Conservation (phyloP, 2,113 vertebrate species). For the Mus pahari region DNA sequence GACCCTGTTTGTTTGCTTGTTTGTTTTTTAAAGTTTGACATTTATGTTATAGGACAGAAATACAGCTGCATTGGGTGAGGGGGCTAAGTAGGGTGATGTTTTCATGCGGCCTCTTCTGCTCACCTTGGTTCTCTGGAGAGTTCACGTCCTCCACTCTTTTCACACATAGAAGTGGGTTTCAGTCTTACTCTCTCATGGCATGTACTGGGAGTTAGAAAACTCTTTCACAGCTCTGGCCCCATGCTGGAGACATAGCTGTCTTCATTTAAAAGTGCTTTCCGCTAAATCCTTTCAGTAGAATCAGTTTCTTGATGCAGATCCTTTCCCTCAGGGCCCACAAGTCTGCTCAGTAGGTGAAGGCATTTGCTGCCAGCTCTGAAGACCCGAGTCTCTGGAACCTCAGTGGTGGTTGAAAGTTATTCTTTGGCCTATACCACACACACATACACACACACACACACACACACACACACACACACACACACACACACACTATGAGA, state of each 20-base stretch:
- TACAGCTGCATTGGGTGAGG: accelerated
- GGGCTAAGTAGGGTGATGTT: background rate
- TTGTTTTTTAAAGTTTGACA: background rate
- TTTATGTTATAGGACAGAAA: background rate
- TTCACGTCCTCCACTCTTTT: background rate
- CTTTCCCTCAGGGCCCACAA: background rate
- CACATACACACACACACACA: background rate
- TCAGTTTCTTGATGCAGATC: background rate
- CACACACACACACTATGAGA: background rate
- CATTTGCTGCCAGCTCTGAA: background rate
- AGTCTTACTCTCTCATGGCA: background rate
- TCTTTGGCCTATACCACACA: background rate
- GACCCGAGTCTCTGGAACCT: background rate
- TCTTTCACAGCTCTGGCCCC: background rate
- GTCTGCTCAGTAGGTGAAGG: background rate
- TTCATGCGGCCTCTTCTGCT: background rate
- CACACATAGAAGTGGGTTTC: background rate
- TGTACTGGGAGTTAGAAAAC: background rate
- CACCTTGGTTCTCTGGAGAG: background rate
- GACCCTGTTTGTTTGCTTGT: background rate
- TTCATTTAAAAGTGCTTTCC: background rate
- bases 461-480: background rate
- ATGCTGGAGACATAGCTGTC: too few relatives aligned
- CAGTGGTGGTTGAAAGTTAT: background rate
- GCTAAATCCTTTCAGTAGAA: background rate